These are phyloP conservation scores for Dromiciops gliroides DNA, from an alignment of 2,113 vertebrate genomes.

Conservation along the genomic window DNA sequence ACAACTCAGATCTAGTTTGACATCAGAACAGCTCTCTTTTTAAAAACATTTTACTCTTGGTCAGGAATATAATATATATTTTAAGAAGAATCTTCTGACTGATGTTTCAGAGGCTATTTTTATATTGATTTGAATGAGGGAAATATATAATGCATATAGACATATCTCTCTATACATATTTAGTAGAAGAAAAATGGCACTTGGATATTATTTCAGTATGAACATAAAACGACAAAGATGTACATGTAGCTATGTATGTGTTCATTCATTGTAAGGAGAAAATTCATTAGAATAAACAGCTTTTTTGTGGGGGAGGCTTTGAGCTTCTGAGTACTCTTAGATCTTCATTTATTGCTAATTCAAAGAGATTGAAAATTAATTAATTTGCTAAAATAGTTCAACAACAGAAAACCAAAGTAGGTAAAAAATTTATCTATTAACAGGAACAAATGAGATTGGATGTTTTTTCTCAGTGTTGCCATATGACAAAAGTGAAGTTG, in stretches of 20 bases:
- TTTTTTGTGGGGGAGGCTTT: slow-evolving; percentile 65
- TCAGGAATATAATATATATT: neutral
- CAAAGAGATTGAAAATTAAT: slow-evolving; percentile 74
- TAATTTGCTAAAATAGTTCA: slow-evolving; percentile 78
- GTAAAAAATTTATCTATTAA: slow-evolving; percentile 43
- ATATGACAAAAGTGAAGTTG: slow-evolving; percentile 67
- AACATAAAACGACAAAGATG: neutral
- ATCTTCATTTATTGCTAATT: slow-evolving; percentile 73
- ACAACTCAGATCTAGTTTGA: neutral
- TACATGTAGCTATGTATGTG: neutral
- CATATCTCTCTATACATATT: neutral
- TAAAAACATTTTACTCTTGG: neutral
- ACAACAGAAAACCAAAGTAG: slow-evolving; percentile 75
- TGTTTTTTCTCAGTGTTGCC: slow-evolving; percentile 41
- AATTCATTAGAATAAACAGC: slow-evolving; percentile 62
- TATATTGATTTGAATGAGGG: neutral
- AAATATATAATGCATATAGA: neutral
- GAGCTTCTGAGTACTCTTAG: slow-evolving; percentile 66
- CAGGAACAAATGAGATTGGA: slow-evolving; percentile 49
- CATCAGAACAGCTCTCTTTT: neutral
- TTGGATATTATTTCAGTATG: neutral
- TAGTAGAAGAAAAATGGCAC: neutral
- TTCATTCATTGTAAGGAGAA: slow-evolving; percentile 51
- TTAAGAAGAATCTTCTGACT: neutral
- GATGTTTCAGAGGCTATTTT: neutral